Conservation (phyloP, 2,113 vertebrate genomes). For the Patagioenas fasciata region DNA sequence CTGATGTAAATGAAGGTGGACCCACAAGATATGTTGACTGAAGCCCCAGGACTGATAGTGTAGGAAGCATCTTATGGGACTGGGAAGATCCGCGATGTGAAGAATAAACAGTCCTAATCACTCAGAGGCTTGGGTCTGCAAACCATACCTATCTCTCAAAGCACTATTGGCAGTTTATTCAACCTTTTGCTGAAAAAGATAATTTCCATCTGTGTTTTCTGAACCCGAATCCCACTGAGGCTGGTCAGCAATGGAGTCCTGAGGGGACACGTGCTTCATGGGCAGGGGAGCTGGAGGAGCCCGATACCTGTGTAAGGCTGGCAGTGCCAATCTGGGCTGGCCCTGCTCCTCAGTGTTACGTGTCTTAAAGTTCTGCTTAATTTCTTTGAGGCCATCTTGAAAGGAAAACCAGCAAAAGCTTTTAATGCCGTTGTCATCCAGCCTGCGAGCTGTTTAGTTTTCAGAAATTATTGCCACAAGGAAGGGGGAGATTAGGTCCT, state of each 20-base stretch:
- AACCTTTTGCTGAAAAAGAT: neutral
- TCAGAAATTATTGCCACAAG: neutral
- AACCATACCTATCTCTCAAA: neutral
- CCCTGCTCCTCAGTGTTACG: neutral
- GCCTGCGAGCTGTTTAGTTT: neutral
- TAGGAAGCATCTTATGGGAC: neutral
- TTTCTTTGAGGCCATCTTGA: neutral
- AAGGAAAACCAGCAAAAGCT: neutral
- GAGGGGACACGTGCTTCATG: fast-evolving
- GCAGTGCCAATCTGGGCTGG: neutral
- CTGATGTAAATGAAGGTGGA: neutral
- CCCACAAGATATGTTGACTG: neutral
- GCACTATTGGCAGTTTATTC: neutral
- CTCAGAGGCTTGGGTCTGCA: neutral
- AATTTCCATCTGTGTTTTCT: neutral
- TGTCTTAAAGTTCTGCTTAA: neutral
- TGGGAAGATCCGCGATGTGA: neutral
- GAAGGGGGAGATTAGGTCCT: conserved; percentile 19
- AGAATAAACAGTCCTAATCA: neutral
- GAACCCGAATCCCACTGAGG: neutral
- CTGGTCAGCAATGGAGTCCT: neutral
- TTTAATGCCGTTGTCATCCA: neutral
- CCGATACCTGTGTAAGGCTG: fast-evolving
- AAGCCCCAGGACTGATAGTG: neutral
- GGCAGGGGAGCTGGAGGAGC: neutral